Evolutionary conservation across 2,797 vertebrate species (phyloP).

Genomic region (Phyllotis vaccarum): DNA sequence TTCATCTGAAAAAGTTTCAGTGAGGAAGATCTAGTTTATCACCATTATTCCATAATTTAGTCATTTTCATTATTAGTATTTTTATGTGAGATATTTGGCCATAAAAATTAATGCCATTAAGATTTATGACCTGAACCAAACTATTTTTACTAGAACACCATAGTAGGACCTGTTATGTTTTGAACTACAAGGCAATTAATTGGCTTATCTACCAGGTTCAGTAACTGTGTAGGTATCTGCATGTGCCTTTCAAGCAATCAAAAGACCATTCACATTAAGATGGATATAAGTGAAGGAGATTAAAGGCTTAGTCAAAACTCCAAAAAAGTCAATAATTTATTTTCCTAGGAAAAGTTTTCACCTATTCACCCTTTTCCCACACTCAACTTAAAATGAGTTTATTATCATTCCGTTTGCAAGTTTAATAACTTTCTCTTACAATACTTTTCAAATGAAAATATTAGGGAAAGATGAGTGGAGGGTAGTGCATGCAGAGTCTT

Average conservation of each 20-base stretch:
- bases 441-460: neutral
- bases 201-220: neutral
- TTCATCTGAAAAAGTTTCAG: neutral
- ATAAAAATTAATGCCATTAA: neutral
- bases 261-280: neutral
- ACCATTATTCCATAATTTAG: neutral
- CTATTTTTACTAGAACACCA: neutral
- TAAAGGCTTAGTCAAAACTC: neutral
- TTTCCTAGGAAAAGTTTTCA: neutral
- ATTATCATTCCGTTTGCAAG: neutral
- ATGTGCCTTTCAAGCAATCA: neutral
- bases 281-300: neutral
- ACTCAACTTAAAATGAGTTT: slow-evolving; percentile 15
- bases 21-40: neutral
- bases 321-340: slow-evolving; percentile 2
- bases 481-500: neutral
- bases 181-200: neutral
- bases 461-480: neutral
- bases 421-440: neutral
- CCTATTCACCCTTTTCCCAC: neutral
- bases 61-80: neutral
- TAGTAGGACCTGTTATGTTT: neutral
- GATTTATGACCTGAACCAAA: neutral
- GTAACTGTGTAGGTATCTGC: neutral
- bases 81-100: neutral